These are phyloP conservation scores for Thaumatotibia leucotreta DNA, from an alignment of 1,140 invertebrate genomes.

Conservation along the genomic window DNA sequence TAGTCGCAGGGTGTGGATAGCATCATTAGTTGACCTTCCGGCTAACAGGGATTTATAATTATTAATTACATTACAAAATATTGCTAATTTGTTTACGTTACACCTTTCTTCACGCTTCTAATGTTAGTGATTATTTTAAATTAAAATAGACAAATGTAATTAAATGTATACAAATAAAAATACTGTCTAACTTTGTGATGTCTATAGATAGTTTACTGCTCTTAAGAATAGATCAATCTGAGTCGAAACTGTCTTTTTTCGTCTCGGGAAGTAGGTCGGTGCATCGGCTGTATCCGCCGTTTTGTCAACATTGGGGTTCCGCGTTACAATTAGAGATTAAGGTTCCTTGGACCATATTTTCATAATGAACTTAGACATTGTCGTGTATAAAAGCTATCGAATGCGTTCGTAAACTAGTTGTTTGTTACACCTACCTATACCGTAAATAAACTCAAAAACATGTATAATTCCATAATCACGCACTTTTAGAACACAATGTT, in stretches of 20 bases:
- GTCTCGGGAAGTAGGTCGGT: neutral
- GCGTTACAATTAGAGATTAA: neutral
- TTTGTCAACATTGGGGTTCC: neutral
- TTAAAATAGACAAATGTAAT: neutral
- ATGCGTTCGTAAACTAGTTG: too few relatives aligned
- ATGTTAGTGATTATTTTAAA: too few relatives aligned
- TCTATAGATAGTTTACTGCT: neutral
- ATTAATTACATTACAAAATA: neutral
- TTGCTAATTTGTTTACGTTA: neutral
- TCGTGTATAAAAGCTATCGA: too few relatives aligned
- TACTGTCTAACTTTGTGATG: neutral
- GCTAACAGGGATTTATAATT: neutral
- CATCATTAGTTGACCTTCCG: too few relatives aligned
- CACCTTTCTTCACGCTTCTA: neutral
- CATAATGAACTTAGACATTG: too few relatives aligned
- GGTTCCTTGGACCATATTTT: neutral
- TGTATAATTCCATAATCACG: too few relatives aligned
- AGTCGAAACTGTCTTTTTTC: neutral
- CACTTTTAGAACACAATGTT: too few relatives aligned
- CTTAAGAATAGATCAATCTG: neutral
- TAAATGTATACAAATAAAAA: neutral
- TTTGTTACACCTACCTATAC: too few relatives aligned
- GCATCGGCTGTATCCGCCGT: neutral
- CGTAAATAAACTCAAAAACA: too few relatives aligned
- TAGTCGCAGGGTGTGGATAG: too few relatives aligned